Conservation (phyloP, 2,888 invertebrate species). For the Leptopilina syphax region DNA sequence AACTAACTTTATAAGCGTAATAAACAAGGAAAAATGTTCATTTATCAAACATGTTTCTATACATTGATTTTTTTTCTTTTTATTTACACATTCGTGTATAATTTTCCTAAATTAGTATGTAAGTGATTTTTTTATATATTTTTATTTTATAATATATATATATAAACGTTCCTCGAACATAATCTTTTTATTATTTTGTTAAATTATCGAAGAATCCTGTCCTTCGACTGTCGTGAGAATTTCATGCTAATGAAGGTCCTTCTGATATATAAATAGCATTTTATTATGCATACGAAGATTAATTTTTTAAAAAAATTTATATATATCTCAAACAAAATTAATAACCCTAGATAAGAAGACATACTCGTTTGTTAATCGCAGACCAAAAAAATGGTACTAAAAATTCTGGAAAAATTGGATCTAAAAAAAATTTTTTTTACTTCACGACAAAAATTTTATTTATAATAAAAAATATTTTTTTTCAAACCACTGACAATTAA, state of each 20-base stretch:
- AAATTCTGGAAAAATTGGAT: slow-evolving; percentile 58
- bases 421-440: slow-evolving; percentile 64
- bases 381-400: slow-evolving; percentile 59
- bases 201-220: slow-evolving; percentile 13
- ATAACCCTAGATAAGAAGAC: too few relatives aligned
- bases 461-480: too few relatives aligned
- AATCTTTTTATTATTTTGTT: slow-evolving; percentile 1
- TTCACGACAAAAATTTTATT: slow-evolving; percentile 50
- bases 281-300: not conserved
- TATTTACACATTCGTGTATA: not conserved
- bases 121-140: not conserved
- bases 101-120: not conserved
- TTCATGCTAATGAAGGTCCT: not conserved
- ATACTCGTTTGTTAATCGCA: too few relatives aligned
- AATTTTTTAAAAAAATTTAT: not conserved
- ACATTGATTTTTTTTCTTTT: too few relatives aligned
- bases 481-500: too few relatives aligned
- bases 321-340: not conserved
- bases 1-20: too few relatives aligned
- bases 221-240: not conserved
- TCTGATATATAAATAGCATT: slow-evolving; percentile 23
- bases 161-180: not conserved
- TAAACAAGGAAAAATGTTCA: not conserved
- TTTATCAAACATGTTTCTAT: too few relatives aligned
- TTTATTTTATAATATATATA: not conserved